These are phyloP conservation scores for Philaethria dido DNA, from an alignment of 2,888 invertebrate species.

Conservation along the genomic window DNA sequence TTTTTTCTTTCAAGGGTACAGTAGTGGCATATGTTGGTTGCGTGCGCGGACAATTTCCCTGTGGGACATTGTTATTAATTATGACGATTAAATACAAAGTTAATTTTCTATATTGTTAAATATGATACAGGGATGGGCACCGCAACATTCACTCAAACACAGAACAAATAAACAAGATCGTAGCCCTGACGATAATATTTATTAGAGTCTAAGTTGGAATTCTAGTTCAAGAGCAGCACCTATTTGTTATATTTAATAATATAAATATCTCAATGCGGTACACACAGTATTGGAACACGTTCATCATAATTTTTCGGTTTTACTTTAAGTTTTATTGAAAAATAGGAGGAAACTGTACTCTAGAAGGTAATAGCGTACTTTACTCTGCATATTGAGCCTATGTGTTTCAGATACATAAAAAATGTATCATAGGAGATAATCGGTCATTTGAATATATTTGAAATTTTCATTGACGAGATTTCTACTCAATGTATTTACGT, in stretches of 20 bases:
- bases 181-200: not conserved
- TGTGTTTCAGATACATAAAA: no score
- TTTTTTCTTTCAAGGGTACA: slow-evolving; percentile 11
- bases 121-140: slow-evolving; percentile 37
- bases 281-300: no score
- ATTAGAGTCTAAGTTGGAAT: not conserved
- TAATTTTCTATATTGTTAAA: slow-evolving; percentile 46
- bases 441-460: no score
- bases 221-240: not conserved
- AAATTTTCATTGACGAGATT: no score
- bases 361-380: no score
- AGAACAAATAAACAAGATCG: not conserved
- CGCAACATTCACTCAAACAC: slow-evolving; percentile 22
- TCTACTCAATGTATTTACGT: no score
- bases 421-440: no score
- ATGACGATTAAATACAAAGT: slow-evolving; percentile 46
- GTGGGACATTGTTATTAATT: slow-evolving; percentile 45
- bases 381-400: no score
- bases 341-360: no score
- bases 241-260: not conserved
- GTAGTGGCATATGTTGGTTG: slow-evolving; percentile 28
- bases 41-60: slow-evolving; percentile 42
- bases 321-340: no score
- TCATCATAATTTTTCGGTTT: no score
- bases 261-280: not conserved